A percentile compares a stretch with the other conserved stretches of the same genome.
Conservation (phyloP, 2,888 invertebrate species). For the Caenorhabditis doughertyi region DNA sequence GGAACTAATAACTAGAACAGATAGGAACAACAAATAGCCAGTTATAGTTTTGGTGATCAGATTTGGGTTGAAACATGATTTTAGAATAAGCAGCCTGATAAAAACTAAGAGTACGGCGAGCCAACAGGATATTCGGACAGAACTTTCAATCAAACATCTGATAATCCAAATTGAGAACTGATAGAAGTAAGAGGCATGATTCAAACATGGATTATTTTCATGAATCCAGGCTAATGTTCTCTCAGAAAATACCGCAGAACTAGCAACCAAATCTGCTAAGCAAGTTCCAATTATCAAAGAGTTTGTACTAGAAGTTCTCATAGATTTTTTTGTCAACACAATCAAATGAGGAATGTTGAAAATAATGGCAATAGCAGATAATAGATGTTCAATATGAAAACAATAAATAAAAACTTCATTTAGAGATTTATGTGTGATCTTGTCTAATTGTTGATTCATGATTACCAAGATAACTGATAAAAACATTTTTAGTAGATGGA, state of each 20-base stretch:
- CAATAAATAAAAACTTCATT: background rate
- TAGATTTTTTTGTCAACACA: constrained; percentile 13
- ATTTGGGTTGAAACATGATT: background rate
- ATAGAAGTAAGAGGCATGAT: background rate
- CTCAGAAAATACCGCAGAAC: background rate
- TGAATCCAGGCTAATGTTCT: background rate
- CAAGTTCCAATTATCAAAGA: background rate
- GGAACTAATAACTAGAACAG: background rate
- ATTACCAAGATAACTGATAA: too few species aligned
- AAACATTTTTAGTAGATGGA: too few species aligned
- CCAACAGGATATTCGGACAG: background rate
- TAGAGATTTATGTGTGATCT: background rate
- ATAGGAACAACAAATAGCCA: background rate
- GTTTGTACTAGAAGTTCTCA: constrained; percentile 14
- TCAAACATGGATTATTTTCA: background rate
- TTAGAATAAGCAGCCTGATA: background rate
- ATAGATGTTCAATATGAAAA: background rate
- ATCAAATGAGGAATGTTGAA: constrained; percentile 12
- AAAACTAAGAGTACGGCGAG: background rate
- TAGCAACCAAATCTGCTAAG: background rate
- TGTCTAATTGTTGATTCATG: too few species aligned
- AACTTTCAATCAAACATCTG: background rate
- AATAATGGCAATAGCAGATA: background rate
- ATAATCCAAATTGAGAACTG: background rate
- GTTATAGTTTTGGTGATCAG: background rate